A percentile compares a stretch with the other conserved stretches of the same genome.
Conservation (phyloP, 2,113 vertebrate species). For the Scolopax mira region DNA sequence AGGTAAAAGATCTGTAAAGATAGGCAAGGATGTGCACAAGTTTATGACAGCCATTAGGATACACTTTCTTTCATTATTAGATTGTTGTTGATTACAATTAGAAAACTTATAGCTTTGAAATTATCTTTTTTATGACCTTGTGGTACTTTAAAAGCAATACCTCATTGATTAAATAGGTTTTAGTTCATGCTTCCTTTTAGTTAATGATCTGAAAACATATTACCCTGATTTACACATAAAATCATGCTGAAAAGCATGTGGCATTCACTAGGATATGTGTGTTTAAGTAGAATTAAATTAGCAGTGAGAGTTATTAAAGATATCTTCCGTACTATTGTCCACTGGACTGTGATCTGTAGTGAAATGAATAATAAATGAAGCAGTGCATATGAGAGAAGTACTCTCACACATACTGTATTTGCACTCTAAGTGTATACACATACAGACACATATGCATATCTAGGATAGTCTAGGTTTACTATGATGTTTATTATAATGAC, state of each 20-base stretch:
- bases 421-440: background rate
- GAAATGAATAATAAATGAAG: constrained; percentile 81
- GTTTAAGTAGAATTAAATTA: constrained; percentile 90
- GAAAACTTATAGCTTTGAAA: constrained; percentile 84
- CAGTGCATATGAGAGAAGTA: constrained; percentile 27
- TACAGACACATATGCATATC: rapidly evolving
- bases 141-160: constrained; percentile 86
- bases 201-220: constrained; percentile 91
- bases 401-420: background rate
- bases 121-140: constrained; percentile 89
- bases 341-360: constrained; percentile 73
- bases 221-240: constrained; percentile 90
- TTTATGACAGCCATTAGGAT: constrained; percentile 67
- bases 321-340: constrained; percentile 78
- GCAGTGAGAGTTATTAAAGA: constrained; percentile 85
- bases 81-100: constrained; percentile 92
- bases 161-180: constrained; percentile 91
- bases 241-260: constrained; percentile 85
- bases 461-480: constrained; percentile 14
- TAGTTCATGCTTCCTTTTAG: constrained; percentile 86
- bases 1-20: constrained; percentile 32
- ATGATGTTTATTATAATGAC: constrained; percentile 29
- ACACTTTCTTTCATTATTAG: constrained; percentile 72
- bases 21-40: constrained; percentile 45
- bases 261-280: constrained; percentile 81